Base-by-base conservation (phyloP, 2,113 vertebrate species). In the Clupea harengus region DNA sequence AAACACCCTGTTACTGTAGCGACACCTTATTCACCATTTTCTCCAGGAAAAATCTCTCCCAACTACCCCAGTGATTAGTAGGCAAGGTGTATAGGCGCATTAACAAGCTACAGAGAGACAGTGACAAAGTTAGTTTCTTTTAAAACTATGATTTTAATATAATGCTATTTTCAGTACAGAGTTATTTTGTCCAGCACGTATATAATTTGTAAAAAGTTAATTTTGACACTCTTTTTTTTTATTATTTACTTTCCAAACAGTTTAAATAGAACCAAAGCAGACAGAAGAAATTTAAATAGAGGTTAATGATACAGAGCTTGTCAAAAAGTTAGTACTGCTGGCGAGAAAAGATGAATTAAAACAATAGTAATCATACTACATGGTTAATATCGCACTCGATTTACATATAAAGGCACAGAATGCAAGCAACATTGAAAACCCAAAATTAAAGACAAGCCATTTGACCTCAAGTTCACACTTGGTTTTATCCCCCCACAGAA, bases 291-390 rank as follows among this genome's bases (percentile, higher is more conserved):
- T 92, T 95, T 96, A 97, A 91, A 91, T 94, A 96, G 94, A 95
- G 94, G 97, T 98, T 98, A 99, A 98, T 97, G 93, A 90, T 97
- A 98, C 96, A 97, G 94, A 97, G 95, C 95, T 94, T 96, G 96
- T 97, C 54, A 96, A 97, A 96, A 94, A 95, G 96, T 99, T 99
- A 99, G 98, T 97, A 97, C 95, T 96, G 96, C 96, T 96, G 95
- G 95, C 97, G 96, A 97, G 96, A 97, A 97, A 97, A 96, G 96
- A 98, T 99, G 98, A 98, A 99, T 98, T 96, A 96, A 97, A 97
- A 97, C 96, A 96, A 97, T 95, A 95, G 95, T 95, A 95, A 95
- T 97, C 95, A 96, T 89, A 90, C 91, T 90, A 92, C 89, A 93
- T 89, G 89, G 93, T 94, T 95, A 95, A 93, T 92, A 88, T 89